Conservation (phyloP, 2,113 vertebrate genomes). For the Protobothrops flavoviridis region DNA sequence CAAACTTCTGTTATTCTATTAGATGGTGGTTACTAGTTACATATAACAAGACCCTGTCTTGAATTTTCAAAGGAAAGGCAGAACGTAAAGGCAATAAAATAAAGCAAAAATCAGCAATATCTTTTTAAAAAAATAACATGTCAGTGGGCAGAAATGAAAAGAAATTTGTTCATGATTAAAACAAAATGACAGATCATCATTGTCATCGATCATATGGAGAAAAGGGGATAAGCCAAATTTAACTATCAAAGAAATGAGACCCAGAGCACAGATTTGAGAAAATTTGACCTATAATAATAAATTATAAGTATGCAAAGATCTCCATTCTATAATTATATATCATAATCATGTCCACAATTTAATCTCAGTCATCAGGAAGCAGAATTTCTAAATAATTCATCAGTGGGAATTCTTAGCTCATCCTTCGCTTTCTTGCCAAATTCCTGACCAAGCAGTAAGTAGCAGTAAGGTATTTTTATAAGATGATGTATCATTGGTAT, state of each 20-base stretch:
- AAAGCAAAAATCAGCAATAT: not conserved
- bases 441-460: not conserved
- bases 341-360: not conserved
- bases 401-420: not conserved
- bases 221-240: not conserved
- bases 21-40: not conserved
- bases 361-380: not conserved
- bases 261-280: not conserved
- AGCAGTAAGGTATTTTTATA: not conserved
- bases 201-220: not conserved
- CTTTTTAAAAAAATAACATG: not conserved
- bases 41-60: not conserved
- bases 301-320: not conserved
- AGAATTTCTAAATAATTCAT: not conserved
- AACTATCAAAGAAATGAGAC: not conserved
- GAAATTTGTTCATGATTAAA: not conserved
- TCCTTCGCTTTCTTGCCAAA: not conserved
- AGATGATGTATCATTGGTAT: no score
- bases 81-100: not conserved
- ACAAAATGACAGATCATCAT: not conserved
- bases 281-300: not conserved
- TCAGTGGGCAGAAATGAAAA: not conserved
- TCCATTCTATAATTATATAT: not conserved
- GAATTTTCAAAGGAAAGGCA: not conserved
- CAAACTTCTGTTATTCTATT: not conserved